Base-by-base conservation (phyloP, 2,113 vertebrate genomes). In the Echinops telfairi region DNA sequence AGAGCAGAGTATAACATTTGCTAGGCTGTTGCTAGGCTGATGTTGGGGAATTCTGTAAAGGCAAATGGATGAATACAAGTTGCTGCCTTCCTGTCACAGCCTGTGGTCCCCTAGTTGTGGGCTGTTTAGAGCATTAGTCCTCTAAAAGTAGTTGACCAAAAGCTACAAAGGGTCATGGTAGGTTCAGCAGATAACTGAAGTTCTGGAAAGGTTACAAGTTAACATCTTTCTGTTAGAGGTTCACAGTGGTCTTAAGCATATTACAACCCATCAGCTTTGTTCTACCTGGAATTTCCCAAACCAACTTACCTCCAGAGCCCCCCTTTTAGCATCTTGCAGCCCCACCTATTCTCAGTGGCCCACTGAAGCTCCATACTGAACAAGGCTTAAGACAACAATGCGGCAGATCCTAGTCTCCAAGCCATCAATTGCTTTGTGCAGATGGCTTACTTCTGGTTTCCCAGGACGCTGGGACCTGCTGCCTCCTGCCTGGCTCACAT, bases 221-320 rank as follows among this genome's bases (percentile, higher is more conserved):
- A 33, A 4, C 3, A 76, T 57, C 57, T 85, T 81, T 92, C 73
- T 76, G 27, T 71, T 91, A 79, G 75, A 93, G 36, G 57, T 64
- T 33, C 89, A 40, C 11, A 12, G 38, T 78, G 12, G 23, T 60
- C 27, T 71, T 71, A 23, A 71, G 20, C 38, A 70, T 36, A 70
- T n/a, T 86, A 77, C 91, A 86, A 71, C 15, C 66, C 47, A 91
- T 80, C 92, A 70, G 70, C 43, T 53, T 60, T 79, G 36, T 75
- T 86, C 76, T 40, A 19, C 33, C 6, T 79, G 77, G 57, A 75
- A 91, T 93, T 80, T 29, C 25, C 38, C 40, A 43, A 77, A 6
- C 2, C 15, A 27, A 77, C 27, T 43, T 43, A 6, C 38, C 40
- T 43, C 14, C 23, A 77, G 38, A 77, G 23, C 22, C 36, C 71